Evolutionary conservation across 1,140 invertebrate species (phyloP), one percentile per base, ranked within the genome.

Genomic region (Stegodyphus mimosarum): DNA sequence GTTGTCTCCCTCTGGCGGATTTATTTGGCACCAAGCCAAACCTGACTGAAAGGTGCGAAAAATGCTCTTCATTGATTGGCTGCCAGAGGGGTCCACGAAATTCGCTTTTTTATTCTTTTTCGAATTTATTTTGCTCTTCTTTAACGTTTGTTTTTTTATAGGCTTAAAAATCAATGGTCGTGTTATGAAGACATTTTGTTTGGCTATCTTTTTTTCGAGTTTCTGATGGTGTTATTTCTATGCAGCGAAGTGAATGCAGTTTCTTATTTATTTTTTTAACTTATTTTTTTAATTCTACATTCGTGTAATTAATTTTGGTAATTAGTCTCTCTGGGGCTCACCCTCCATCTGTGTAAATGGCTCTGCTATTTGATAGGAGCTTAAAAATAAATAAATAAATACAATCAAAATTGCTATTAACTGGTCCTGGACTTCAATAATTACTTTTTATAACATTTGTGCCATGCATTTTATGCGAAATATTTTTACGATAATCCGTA

Each of bases 61-160:
- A 69, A 83, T 83, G 50, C 81, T 75, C 50, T 53, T 83, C 73
- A 83, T 83, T 83, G 81, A 83, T 83, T 76, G 72, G 71, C 63
- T 69, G 72, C 63, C 51, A 49, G 73, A 83, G 55, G 71, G 71
- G n/a, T 18, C 55, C 55, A 51, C n/a, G 55, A 72, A 63, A 50
- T 49, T 48, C 49, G 13, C 48, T 63, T 18, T 72, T 72, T 50
- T 63, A n/a, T 67, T 66, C 17, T 83, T 83, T 83, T 50, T 11
- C 55, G 49, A 79, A 78, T 69, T 78, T 78, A 69, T 78, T 78
- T 78, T 78, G 33, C 64, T 63, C 15, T 78, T 52, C 67, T 67
- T 71, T 71, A 71, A 33, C 17, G 18, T 83, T 83, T 66, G 51
- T 60, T 60, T 15, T 17, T 18, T 11, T 51, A 9, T 18, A 66